Percentiles rank a stretch among this genome's conserved stretches.
phyloP scores from a whole-genome alignment of 1,140 invertebrate genomes.

The Triops cancriformis region DNA sequence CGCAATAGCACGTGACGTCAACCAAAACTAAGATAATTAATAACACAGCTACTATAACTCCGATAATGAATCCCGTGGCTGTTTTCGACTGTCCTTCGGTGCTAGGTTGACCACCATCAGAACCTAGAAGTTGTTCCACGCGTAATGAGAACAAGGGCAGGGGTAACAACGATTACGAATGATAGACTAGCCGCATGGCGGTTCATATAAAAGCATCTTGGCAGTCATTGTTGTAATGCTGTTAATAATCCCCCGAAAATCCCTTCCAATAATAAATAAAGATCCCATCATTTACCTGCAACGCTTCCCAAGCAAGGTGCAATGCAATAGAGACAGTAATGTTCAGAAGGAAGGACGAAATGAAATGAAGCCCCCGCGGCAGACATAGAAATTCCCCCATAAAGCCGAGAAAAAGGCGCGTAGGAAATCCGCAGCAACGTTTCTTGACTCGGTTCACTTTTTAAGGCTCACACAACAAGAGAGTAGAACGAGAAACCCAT shows the following conservation, averaged over 20 bases:
- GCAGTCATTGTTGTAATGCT: no score
- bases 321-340: not conserved
- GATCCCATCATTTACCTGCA: conserved; percentile 1
- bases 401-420: not conserved
- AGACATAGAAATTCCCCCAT: not conserved
- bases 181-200: not conserved
- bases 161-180: not conserved
- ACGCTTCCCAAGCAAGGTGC: conserved; percentile 12
- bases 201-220: not conserved
- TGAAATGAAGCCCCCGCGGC: not conserved
- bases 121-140: not conserved
- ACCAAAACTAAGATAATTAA: conserved; percentile 64
- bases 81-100: not conserved
- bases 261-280: not conserved
- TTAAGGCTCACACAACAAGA: not conserved
- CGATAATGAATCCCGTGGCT: conserved; percentile 61
- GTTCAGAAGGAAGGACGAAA: not conserved
- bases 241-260: no score
- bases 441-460: conserved; percentile 13
- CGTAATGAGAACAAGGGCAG: not conserved
- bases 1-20: conserved; percentile 65
- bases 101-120: not conserved
- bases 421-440: not conserved
- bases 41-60: conserved; percentile 61
- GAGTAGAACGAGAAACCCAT: not conserved